phyloP scores from a whole-genome alignment of 92 coral and sea anemone genomes.

The Actinernus sp. region DNA sequence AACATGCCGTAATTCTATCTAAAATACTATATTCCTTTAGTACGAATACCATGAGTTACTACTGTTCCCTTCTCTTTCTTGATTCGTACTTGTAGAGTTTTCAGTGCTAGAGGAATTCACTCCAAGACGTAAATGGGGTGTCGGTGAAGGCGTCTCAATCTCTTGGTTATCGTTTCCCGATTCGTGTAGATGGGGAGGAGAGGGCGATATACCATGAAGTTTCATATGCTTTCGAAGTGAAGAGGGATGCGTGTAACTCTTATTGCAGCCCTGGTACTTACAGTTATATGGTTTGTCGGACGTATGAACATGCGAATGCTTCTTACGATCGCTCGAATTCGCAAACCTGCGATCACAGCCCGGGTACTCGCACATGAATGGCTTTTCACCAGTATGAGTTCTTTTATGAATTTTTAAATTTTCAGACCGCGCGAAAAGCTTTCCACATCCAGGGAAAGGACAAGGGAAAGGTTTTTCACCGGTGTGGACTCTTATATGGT shows the following conservation, averaged over 20 bases:
- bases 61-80: slow-evolving; percentile 59
- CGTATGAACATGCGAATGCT: slow-evolving; percentile 98
- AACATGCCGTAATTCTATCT: too few species aligned
- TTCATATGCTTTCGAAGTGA: slow-evolving; percentile 98
- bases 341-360: slow-evolving; percentile 99
- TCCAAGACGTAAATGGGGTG: slow-evolving; percentile 52
- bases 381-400: slow-evolving; percentile 99
- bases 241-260: slow-evolving; percentile 99
- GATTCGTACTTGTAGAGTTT: slow-evolving; percentile 41
- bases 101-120: slow-evolving; percentile 47
- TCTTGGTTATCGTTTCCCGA: slow-evolving; percentile 49
- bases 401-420: slow-evolving; percentile 98
- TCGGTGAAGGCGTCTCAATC: slow-evolving; percentile 74
- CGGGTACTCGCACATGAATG: slow-evolving; percentile 95
- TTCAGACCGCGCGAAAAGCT: slow-evolving; percentile 98
- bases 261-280: slow-evolving; percentile 94
- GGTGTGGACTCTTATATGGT: slow-evolving; percentile 95
- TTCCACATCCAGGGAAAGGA: slow-evolving; percentile 98
- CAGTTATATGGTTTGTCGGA: slow-evolving; percentile 99
- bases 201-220: slow-evolving; percentile 93
- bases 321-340: slow-evolving; percentile 99
- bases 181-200: slow-evolving; percentile 81
- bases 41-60: slow-evolving; percentile 71
- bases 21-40: slow-evolving; percentile 4
- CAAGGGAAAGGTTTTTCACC: slow-evolving; percentile 99